Percentiles rank a stretch among this genome's conserved stretches.
These are phyloP conservation scores for Periparus ater DNA, from an alignment of 2,797 vertebrate species.

Conservation along the genomic window DNA sequence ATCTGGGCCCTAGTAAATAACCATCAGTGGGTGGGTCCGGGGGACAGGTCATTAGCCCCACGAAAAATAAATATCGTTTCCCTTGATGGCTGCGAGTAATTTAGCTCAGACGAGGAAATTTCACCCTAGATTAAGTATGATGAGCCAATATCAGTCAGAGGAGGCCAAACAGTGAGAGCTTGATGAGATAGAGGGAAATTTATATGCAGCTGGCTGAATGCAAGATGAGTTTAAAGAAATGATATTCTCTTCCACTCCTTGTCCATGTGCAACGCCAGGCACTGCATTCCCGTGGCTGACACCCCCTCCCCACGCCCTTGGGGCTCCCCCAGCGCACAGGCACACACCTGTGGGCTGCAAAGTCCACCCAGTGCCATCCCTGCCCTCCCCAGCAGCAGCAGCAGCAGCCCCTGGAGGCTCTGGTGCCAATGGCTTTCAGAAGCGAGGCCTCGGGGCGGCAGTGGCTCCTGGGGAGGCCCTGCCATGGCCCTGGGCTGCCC, in stretches of 20 bases:
- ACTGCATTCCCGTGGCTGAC: neutral
- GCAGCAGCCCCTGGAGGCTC: neutral
- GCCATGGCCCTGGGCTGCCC: slow-evolving; percentile 16
- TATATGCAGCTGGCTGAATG: slow-evolving; percentile 88
- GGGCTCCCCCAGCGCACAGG: neutral
- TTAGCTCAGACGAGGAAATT: slow-evolving; percentile 99
- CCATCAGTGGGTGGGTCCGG: slow-evolving; percentile 98
- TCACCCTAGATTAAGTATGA: slow-evolving; percentile 99
- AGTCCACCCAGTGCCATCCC: accelerated
- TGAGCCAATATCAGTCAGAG: slow-evolving; percentile 98
- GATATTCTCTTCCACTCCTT: slow-evolving; percentile 69
- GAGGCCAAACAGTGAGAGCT: slow-evolving; percentile 86
- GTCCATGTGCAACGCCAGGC: slow-evolving; percentile 21
- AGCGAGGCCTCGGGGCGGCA: neutral
- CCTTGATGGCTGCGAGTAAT: slow-evolving; percentile 99
- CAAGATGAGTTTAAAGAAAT: slow-evolving; percentile 89
- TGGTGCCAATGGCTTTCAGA: neutral
- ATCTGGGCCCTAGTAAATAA: slow-evolving; percentile 99
- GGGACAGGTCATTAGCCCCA: slow-evolving; percentile 99
- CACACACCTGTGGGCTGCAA: accelerated
- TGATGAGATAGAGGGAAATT: slow-evolving; percentile 91
- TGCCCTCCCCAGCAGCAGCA: neutral
- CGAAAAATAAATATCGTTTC: slow-evolving; percentile 99
- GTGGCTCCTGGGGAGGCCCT: neutral
- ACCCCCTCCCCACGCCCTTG: neutral